Conservation (phyloP, 2,888 invertebrate species). For the Euzophera pinguis region DNA sequence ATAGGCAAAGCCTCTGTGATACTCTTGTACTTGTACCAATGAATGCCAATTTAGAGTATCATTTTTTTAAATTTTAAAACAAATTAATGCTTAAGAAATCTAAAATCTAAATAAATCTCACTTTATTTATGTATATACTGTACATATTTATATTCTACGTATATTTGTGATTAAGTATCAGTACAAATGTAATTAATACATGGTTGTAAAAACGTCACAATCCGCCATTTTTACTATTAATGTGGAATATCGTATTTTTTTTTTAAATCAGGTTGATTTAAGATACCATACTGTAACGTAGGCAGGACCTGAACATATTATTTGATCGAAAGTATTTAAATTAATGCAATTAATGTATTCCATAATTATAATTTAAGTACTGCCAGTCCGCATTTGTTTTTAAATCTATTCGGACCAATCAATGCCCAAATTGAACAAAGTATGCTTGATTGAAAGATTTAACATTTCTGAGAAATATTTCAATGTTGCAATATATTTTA, state of each 20-base stretch:
- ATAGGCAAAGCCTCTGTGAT: constrained; percentile 45
- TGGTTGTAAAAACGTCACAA: neutral
- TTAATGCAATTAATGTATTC: constrained; percentile 40
- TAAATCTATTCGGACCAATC: constrained; percentile 21
- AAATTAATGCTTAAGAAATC: constrained; percentile 13
- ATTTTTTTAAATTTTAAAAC: constrained; percentile 18
- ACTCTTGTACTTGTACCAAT: constrained; percentile 48
- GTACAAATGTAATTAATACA: constrained; percentile 28
- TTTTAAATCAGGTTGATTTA: constrained; percentile 12
- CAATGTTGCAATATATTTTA: constrained; percentile 19
- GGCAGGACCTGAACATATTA: constrained; percentile 53
- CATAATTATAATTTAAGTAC: constrained; percentile 31
- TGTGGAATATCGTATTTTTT: constrained; percentile 32
- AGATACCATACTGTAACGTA: constrained; percentile 25
- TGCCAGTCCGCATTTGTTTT: constrained; percentile 67
- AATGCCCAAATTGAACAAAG: constrained; percentile 1
- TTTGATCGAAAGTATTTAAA: constrained; percentile 36
- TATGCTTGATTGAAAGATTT: neutral
- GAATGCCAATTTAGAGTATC: constrained; percentile 28
- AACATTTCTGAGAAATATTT: neutral
- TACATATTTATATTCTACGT: constrained; percentile 38
- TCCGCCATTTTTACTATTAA: constrained; percentile 15
- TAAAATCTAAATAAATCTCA: constrained; percentile 25
- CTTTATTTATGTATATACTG: constrained; percentile 52
- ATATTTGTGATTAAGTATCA: constrained; percentile 21